These are phyloP conservation scores for Drosophila infuscata DNA, from an alignment of 2,888 invertebrate genomes.

Conservation along the genomic window DNA sequence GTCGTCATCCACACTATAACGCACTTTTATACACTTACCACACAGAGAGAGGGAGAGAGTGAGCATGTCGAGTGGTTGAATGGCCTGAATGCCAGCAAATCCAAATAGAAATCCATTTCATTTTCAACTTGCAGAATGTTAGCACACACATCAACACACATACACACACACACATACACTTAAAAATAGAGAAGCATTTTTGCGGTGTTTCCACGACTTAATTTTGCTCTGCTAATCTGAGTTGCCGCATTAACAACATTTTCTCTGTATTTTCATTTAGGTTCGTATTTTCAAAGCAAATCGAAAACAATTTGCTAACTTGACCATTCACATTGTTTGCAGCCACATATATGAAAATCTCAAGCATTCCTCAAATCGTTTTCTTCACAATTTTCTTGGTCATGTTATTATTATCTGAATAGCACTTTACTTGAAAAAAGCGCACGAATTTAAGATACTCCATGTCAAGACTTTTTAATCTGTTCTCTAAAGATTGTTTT, in stretches of 20 bases:
- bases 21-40: constrained; percentile 62
- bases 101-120: constrained; percentile 80
- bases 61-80: constrained; percentile 64
- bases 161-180: constrained; percentile 9
- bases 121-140: constrained; percentile 74
- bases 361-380: not conserved
- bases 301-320: constrained; percentile 28
- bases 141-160: constrained; percentile 36
- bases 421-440: not conserved
- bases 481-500: not conserved
- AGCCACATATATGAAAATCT: not conserved
- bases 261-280: constrained; percentile 23
- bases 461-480: not conserved
- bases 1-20: constrained; percentile 61
- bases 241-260: constrained; percentile 24
- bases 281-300: constrained; percentile 21
- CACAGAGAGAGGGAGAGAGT: not conserved
- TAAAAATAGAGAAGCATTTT: not conserved
- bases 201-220: not conserved
- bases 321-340: constrained; percentile 24
- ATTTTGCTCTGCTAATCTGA: constrained; percentile 3
- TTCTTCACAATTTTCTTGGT: not conserved
- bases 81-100: constrained; percentile 43
- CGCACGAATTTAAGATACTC: not conserved
- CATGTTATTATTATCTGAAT: not conserved